Evolutionary conservation across 2,888 invertebrate genomes (phyloP).

Genomic region (Creontiades dilutus): DNA sequence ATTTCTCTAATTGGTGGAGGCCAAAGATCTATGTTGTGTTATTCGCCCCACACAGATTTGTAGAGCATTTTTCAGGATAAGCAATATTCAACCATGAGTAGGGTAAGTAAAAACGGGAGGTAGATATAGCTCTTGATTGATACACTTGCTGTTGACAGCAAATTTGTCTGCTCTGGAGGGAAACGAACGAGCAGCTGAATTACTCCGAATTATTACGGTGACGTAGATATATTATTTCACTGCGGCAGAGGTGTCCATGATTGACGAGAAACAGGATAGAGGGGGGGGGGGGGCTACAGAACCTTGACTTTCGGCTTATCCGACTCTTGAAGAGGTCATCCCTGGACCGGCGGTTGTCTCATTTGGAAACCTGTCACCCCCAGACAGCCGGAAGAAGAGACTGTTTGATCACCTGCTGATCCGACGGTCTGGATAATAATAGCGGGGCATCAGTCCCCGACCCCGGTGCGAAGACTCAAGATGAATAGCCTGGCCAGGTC

Average conservation of each 20-base stretch:
- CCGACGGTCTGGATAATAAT: conserved; percentile 19
- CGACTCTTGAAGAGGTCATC: neutral
- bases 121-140: no score
- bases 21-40: no score
- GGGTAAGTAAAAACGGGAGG: no score
- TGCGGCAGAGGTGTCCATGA: neutral
- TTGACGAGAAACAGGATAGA: no score
- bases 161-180: neutral
- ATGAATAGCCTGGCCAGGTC: conserved; percentile 38
- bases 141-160: neutral
- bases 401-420: conserved; percentile 35
- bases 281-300: neutral
- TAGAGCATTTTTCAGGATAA: no score
- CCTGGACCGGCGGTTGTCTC: conserved; percentile 2
- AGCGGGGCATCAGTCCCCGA: conserved; percentile 22
- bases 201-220: neutral
- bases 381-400: conserved; percentile 23
- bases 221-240: neutral
- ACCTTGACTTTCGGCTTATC: neutral
- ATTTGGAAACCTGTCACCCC: conserved; percentile 30
- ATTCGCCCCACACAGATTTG: no score
- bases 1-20: no score
- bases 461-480: neutral
- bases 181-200: neutral
- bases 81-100: no score